These are phyloP conservation scores for Diacarnus erythraeanus DNA, from an alignment of 37 sponge, comb jelly and placozoan species.

Conservation along the genomic window DNA sequence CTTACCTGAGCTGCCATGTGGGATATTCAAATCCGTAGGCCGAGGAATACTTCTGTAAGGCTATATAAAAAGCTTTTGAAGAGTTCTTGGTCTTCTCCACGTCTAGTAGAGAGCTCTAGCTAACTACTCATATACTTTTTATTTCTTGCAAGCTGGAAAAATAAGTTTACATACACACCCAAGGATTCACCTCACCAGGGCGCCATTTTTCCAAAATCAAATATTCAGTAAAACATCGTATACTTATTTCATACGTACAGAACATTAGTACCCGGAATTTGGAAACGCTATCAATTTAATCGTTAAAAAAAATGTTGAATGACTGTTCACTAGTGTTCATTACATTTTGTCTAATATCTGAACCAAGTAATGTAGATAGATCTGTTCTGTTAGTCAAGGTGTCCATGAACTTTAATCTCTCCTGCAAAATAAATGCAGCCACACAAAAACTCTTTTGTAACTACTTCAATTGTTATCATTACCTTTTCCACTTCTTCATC, in stretches of 20 bases:
- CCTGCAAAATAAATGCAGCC: slow-evolving; percentile 21
- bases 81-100: slow-evolving; percentile 2
- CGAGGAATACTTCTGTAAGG: not conserved
- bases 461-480: not conserved
- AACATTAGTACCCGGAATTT: not conserved
- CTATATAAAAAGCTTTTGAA: not conserved
- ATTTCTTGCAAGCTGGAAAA: slow-evolving; percentile 2
- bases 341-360: slow-evolving; percentile 18
- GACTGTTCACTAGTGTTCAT: slow-evolving; percentile 32
- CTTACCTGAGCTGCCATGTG: slow-evolving; percentile 29
- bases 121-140: not conserved
- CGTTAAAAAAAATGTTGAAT: slow-evolving; percentile 17
- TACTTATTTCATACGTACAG: not conserved
- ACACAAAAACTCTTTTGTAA: not conserved
- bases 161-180: not conserved
- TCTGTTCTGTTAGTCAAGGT: not conserved
- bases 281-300: too few relatives aligned
- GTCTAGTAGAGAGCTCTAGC: not conserved
- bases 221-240: not conserved
- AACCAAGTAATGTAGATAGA: slow-evolving; percentile 3
- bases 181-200: slow-evolving; percentile 2
- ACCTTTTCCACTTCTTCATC: slow-evolving; percentile 39
- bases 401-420: slow-evolving; percentile 27
- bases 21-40: slow-evolving; percentile 8
- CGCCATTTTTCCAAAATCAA: slow-evolving; percentile 35